phyloP scores from a whole-genome alignment of 2,113 vertebrate species.

The Myotis davidii region DNA sequence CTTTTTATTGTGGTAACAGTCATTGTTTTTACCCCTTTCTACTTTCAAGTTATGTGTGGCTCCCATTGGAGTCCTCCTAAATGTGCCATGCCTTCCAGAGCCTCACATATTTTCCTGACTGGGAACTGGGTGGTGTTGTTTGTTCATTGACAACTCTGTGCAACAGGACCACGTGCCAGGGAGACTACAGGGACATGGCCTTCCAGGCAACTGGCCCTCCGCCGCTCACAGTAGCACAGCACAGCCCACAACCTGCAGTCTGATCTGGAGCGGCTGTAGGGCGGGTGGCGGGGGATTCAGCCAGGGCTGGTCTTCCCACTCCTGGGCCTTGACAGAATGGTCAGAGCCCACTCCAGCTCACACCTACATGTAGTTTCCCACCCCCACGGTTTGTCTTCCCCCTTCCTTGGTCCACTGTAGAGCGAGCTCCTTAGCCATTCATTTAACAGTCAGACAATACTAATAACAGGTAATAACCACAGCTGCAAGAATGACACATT shows the following conservation, averaged over 20 bases:
- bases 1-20: not conserved
- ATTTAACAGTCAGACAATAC: not conserved
- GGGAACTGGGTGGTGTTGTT: not conserved
- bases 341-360: not conserved
- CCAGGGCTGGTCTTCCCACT: not conserved
- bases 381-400: not conserved
- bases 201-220: not conserved
- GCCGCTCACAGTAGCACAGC: rapidly evolving
- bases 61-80: not conserved
- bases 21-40: not conserved
- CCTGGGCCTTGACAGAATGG: not conserved
- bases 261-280: no score
- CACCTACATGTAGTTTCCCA: not conserved
- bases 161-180: not conserved
- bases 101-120: not conserved
- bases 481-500: not conserved
- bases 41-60: not conserved
- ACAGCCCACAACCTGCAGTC: not conserved
- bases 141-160: not conserved
- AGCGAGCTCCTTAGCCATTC: not conserved
- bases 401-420: not conserved
- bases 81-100: not conserved
- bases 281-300: rapidly evolving
- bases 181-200: not conserved
- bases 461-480: slow-evolving; percentile 1